phyloP scores from a whole-genome alignment of 2,888 invertebrate species.

The Dugesia japonica region DNA sequence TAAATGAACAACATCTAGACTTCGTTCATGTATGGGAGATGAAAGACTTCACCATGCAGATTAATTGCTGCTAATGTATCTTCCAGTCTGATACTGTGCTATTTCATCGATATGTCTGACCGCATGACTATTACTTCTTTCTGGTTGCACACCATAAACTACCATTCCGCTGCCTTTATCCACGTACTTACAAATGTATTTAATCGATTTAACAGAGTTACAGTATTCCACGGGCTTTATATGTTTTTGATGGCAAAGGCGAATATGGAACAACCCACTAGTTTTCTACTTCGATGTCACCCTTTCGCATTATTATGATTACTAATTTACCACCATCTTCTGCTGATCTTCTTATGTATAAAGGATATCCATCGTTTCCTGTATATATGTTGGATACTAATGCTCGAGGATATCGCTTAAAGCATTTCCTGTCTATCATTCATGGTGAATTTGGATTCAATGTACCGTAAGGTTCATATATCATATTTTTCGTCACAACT shows the following conservation, averaged over 20 bases:
- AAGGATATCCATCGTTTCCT: constrained; percentile 42
- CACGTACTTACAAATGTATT: constrained; percentile 41
- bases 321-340: no score
- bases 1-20: neutral
- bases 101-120: neutral
- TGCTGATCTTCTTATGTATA: constrained; percentile 36
- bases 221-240: no score
- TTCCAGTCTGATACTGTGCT: neutral
- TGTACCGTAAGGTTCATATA: constrained; percentile 38
- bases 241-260: no score
- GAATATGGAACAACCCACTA: no score
- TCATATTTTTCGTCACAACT: constrained; percentile 36
- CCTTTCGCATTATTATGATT: no score
- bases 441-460: constrained; percentile 40
- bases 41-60: neutral
- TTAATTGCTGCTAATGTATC: neutral
- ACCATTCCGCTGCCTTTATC: constrained; percentile 41
- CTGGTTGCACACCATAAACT: constrained; percentile 26
- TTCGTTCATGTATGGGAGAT: neutral
- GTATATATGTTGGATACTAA: constrained; percentile 39
- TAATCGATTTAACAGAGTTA: constrained; percentile 46
- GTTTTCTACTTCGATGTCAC: no score
- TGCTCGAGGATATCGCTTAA: constrained; percentile 44
- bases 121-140: neutral
- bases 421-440: constrained; percentile 44